Evolutionary conservation across 2,888 invertebrate genomes (phyloP), one percentile per base, ranked within the genome.

Genomic region (Hesperia comma): DNA sequence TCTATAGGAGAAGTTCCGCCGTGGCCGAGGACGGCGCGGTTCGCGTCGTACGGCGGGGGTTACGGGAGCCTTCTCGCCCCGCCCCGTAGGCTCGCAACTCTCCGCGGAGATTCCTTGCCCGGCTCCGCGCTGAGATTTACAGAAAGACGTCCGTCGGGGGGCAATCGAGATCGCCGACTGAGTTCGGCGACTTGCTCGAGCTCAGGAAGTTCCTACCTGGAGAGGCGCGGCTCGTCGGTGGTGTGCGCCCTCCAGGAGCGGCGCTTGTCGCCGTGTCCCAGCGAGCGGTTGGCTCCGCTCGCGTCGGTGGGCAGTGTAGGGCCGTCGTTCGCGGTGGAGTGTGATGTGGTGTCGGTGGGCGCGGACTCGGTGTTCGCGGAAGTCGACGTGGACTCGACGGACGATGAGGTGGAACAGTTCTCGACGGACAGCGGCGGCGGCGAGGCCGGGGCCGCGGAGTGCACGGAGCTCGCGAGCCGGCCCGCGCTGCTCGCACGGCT

Each of bases 111-210:
- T 84, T 95, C 94, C 71, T 94, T 94, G 72, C 95, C 93, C 41
- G 95, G 94, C 72, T 95, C 87, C 70, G 94, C 87, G 73, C 85
- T 92, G 77, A 92, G 91, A 76, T 94, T 92, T 71, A 85, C 88
- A 78, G 90, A 93, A 85, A 88, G 92, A 73, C 89, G 92, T 73
- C 80, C 86, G 68, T 93, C 91, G 80, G 93, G 84, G 75, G 93
- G 91, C 4, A 83, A 87, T 12, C 85, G 92, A 6, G 91, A 91
- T 71, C 87, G 97, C 53, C 94, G 97, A 56, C 94, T 96, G 75
- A 97, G 97, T 81, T 97, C 96, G 72, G 96, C 96, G 77, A 97
- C 97, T 37, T 97, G 96, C 85, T 97, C 97, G 75, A 97, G 97
- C 80, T 96, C 96, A 43, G 97, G 96, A 68, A 96, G 96, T 82